Conservation (phyloP, 2,888 invertebrate genomes). For the Cephus rjabovi region DNA sequence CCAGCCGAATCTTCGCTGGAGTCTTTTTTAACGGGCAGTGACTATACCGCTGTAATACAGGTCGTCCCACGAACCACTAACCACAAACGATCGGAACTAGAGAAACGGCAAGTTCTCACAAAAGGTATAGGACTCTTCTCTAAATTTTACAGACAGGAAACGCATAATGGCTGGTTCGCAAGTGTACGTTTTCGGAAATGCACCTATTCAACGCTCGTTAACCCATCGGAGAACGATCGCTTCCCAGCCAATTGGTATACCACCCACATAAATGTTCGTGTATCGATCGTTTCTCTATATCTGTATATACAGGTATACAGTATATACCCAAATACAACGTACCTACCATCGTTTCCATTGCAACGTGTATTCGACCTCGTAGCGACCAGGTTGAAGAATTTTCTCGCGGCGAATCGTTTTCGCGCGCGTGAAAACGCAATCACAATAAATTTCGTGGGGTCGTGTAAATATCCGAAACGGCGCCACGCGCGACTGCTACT, state of each 20-base stretch:
- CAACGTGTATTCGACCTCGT: not conserved
- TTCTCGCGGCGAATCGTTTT: not conserved
- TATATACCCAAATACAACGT: not conserved
- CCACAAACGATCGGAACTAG: slow-evolving; percentile 61
- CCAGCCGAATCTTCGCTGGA: not conserved
- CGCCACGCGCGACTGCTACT: not conserved
- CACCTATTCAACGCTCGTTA: not conserved
- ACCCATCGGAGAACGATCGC: not conserved
- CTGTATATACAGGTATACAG: not conserved
- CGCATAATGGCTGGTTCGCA: slow-evolving; percentile 19
- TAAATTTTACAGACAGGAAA: slow-evolving; percentile 35
- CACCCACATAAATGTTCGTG: not conserved
- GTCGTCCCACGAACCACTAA: slow-evolving; percentile 21
- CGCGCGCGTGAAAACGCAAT: slow-evolving; percentile 40
- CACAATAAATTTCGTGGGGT: slow-evolving; percentile 49
- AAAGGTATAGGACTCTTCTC: not conserved
- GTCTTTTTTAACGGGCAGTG: not conserved
- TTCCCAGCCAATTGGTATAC: not conserved
- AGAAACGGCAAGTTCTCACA: slow-evolving; percentile 30
- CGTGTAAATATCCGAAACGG: slow-evolving; percentile 43
- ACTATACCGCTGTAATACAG: not conserved
- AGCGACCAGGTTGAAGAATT: not conserved
- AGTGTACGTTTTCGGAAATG: slow-evolving; percentile 1
- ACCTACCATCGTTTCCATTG: not conserved
- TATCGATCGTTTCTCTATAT: not conserved